Base-by-base conservation (phyloP, 2,888 invertebrate species). In the Cybosia mesomella region DNA sequence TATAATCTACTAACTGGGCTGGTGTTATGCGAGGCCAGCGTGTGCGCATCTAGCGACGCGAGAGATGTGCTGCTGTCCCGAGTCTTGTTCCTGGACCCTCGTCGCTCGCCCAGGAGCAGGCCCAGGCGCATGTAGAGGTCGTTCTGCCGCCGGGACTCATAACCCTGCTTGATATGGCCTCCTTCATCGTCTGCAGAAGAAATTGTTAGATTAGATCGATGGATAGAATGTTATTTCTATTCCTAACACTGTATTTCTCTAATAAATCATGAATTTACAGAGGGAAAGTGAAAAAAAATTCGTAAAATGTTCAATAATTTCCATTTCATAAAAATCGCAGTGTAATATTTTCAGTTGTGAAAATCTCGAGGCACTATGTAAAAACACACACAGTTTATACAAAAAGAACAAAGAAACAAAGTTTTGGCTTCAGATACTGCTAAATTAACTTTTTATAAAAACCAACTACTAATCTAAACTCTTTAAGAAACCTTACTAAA, bases 111-210 rank as follows among this genome's bases (percentile, higher is more conserved):
- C 64, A 98, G 94, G 57, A 98, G 94, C n/a, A 98, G 93, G 0
- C 98, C 98, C 54, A 98, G 94, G 24, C 98, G 95, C 96, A 97
- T 97, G 92, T 98, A 98, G 77, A 98, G 95, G 87, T 98, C 98
- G 85, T 97, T 97, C 89, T 98, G 95, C 28, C 95, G 74, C 13
- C 93, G 74, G 0, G 93, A 89, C 92, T 94, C 95, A 75, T 91
- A 94, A 0, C 93, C 93, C 5, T 96, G 96, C 86, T 97, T 97
- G 77, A 97, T 96, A 81, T 96, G 96, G 70, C 96, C 96, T 32
- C 96, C 96, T 94, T 97, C 97, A 83, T 97, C 97, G 90, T 97
- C 97, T 97, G 89, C 2, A 80, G 74, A 57, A 71, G 54, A 58
- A 62, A 24, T 61, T 8, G 0, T 15, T 8, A 13, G 13, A 9